Base-by-base conservation (phyloP, 2,888 invertebrate genomes). In the Drosophila anceps region DNA sequence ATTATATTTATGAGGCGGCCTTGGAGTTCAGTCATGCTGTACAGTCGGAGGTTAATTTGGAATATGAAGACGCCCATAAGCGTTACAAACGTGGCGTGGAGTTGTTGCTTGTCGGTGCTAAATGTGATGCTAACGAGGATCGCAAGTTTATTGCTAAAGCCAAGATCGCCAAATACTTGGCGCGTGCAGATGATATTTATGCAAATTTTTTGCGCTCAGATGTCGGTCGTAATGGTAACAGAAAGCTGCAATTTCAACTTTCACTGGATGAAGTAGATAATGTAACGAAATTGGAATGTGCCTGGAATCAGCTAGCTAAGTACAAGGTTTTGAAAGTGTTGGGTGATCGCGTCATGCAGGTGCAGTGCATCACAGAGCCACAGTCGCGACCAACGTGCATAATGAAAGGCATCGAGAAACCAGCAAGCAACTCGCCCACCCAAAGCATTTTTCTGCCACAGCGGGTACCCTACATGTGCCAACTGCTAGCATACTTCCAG, bases 1-100 rank as follows among this genome's bases (percentile, higher is more conserved):
- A 93, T 71, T 93, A 93, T 72, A 93, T 93, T 15, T 93, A 93
- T 48, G 93, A 93, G 66, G 93, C 93, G 2, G 93, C 93, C 0
- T 74, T 92, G 29, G 92, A 92, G 64, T 93, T 93, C 55, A 93
- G 93, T 61, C 89, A 91, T 59, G 93, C 93, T 0, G 93, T 93
- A 4, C 93, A 93, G 68, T 91, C 92, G 0, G 93, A 93, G 76
- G 93, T 92, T 0, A 93, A 93, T 80, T 74, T 90, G 24, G 91
- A 92, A 55, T 93, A 93, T 64, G 79, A 82, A 4, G 87, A 90
- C 18, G 93, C 93, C 0, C 91, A 92, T 61, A 80, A 77, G 24
- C 89, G 84, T 0, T 93, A 93, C 63, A 93, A 93, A 68, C 80
- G 75, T 7, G 93, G 93, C 1, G 92, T 93, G 5, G 93, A 93